Conservation (phyloP, 23 tunicate species). For the Phallusia fumigata region DNA sequence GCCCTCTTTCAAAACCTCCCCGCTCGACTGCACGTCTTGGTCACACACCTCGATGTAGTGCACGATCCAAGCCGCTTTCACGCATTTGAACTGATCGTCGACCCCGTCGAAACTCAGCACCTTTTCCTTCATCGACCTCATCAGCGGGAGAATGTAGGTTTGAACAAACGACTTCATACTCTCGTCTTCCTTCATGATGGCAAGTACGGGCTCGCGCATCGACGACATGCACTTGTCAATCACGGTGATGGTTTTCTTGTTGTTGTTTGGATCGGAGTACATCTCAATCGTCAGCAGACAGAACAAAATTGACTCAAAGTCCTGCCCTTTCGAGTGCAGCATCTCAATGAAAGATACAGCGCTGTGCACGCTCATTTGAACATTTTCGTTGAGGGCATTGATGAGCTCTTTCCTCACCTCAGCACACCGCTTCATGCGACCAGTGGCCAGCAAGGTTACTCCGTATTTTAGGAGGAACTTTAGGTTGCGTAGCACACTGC, state of each 20-base stretch:
- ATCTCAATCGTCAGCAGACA: background rate
- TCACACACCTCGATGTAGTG: conserved; percentile 4
- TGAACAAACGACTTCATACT: conserved; percentile 1
- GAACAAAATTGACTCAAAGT: background rate
- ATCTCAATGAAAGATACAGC: background rate
- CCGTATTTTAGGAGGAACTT: background rate
- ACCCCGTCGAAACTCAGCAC: background rate
- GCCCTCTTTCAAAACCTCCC: background rate
- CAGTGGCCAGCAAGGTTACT: background rate
- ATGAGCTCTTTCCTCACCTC: background rate
- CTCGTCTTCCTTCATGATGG: background rate
- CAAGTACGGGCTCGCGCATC: background rate
- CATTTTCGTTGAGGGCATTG: background rate
- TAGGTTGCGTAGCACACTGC: background rate
- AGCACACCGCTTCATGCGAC: background rate
- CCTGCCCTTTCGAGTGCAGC: background rate
- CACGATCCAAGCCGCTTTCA: background rate
- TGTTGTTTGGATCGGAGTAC: background rate
- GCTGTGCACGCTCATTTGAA: background rate
- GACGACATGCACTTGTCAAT: conserved; percentile 9
- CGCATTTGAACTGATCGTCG: background rate
- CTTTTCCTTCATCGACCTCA: background rate
- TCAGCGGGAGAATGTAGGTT: background rate
- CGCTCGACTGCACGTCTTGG: background rate
- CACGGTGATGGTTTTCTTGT: background rate